Base-by-base conservation (phyloP, 2,113 vertebrate species). In the Coregonus clupeaformis region DNA sequence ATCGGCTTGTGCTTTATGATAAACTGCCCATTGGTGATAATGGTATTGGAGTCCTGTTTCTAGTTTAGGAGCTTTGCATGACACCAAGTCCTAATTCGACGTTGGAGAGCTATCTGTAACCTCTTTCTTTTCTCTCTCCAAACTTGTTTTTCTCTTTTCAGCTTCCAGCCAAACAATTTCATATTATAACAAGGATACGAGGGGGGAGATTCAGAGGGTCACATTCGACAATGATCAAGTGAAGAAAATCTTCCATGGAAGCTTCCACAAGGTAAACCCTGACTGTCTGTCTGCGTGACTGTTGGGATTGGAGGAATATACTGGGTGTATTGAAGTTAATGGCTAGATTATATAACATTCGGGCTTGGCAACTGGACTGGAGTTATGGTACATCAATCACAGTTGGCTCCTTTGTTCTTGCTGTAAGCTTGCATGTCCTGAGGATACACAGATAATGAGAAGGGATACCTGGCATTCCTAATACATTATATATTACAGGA, bases 201-300 rank as follows among this genome's bases (percentile, higher is more conserved):
- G 93, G 20, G 98, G 98, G 6, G 95, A 96, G 45, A 85, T 94
- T 76, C 97, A 99, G 88, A 96, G 90, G 1, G 91, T 94, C 72
- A 93, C 92, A 11, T 99, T 99, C 84, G 95, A 98, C 88, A 90
- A 82, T 22, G 91, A 93, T 7, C 93, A 90, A 55, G 85, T 99
- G 64, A 97, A 96, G 93, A 94, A 90, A 82, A 92, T 99, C 69
- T 99, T 99, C 91, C 97, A 98, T 74, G 98, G 98, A 80, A 99
- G 97, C 87, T 99, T 98, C 90, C 98, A 99, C 89, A 99, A 99
- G 97, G 98, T 99, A 94, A 95, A 83, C 52, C 36, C 9, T 42
- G 36, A 42, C 36, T 42, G 36, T 9, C 36, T 72, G 7, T 66
- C 24, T 13, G 25, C 6, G n/a, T 16, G 30, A 13, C 30, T 60